Evolutionary conservation across 2,888 invertebrate genomes (phyloP).

Genomic region (Dicyrtomina minuta): DNA sequence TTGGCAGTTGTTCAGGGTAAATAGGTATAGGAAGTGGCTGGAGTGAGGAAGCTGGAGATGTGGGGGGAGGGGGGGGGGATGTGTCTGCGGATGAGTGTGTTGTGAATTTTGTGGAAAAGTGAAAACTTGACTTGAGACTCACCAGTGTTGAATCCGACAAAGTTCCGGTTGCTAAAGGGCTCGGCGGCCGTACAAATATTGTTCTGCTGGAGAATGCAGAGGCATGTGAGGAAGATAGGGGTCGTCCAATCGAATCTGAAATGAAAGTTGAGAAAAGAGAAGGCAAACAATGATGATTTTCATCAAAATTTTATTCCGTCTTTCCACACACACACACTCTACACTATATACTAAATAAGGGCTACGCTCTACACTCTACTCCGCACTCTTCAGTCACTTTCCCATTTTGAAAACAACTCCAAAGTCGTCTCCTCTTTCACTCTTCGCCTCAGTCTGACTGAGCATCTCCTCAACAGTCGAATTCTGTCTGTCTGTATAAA

Average conservation of each 20-base stretch:
- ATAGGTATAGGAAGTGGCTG: neutral
- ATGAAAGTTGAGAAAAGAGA: neutral
- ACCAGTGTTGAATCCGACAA: constrained; percentile 31
- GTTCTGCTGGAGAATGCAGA: constrained; percentile 23
- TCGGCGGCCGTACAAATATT: constrained; percentile 27
- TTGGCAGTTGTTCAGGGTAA: neutral
- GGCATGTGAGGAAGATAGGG: neutral
- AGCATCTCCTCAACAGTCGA: neutral
- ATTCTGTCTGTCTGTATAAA: constrained; percentile 14
- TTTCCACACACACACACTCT: neutral
- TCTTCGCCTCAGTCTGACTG: neutral
- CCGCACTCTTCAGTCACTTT: neutral
- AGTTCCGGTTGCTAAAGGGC: constrained; percentile 44
- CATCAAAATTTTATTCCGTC: constrained; percentile 8
- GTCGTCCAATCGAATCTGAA: constrained; percentile 9
- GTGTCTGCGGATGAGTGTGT: no score
- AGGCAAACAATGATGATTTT: constrained; percentile 19
- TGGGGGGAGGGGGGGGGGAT: neutral
- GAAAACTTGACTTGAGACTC: no score
- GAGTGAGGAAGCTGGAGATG: neutral
- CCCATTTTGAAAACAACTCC: no score
- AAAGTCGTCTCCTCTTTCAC: neutral
- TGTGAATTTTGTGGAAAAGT: no score
- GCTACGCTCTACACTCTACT: neutral
- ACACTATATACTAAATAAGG: neutral